phyloP scores from a whole-genome alignment of 1,140 invertebrate species.

The Ruditapes philippinarum region DNA sequence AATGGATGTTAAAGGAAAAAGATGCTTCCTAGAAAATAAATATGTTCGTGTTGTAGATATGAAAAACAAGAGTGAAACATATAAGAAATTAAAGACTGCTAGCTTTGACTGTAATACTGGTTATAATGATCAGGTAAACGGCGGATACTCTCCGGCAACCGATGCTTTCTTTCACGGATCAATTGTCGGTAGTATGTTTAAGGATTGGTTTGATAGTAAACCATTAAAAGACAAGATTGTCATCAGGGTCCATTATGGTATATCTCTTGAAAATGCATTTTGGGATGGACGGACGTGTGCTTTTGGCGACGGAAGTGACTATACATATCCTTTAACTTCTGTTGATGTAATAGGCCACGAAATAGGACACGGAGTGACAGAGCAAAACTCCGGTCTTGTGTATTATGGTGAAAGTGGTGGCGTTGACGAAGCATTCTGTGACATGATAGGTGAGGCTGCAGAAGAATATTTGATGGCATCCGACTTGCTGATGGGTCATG shows the following conservation, averaged over 20 bases:
- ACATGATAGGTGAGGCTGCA: conserved; percentile 74
- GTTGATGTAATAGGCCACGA: conserved; percentile 77
- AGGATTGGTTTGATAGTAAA: conserved; percentile 68
- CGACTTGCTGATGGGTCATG: conserved; percentile 61
- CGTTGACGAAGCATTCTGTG: conserved; percentile 79
- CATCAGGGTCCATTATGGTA: conserved; percentile 73
- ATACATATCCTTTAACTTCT: conserved; percentile 68
- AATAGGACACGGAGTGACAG: conserved; percentile 74
- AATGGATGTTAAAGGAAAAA: conserved; percentile 14
- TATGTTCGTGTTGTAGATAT: conserved; percentile 74
- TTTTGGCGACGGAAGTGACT: conserved; percentile 71
- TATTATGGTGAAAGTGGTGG: conserved; percentile 75
- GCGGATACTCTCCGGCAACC: conserved; percentile 72
- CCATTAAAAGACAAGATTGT: conserved; percentile 64
- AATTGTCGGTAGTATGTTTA: conserved; percentile 72
- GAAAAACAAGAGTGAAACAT: conserved; percentile 10
- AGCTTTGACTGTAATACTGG: conserved; percentile 59
- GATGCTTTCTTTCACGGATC: conserved; percentile 76
- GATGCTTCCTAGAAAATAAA: conserved; percentile 72
- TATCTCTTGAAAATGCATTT: conserved; percentile 64
- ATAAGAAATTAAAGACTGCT: conserved; percentile 44
- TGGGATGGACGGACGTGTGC: conserved; percentile 68
- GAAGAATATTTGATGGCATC: conserved; percentile 45
- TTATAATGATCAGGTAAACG: conserved; percentile 71
- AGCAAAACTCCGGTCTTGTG: conserved; percentile 70